Evolutionary conservation across 1,140 invertebrate genomes (phyloP).

Genomic region (Brachionus calyciflorus): DNA sequence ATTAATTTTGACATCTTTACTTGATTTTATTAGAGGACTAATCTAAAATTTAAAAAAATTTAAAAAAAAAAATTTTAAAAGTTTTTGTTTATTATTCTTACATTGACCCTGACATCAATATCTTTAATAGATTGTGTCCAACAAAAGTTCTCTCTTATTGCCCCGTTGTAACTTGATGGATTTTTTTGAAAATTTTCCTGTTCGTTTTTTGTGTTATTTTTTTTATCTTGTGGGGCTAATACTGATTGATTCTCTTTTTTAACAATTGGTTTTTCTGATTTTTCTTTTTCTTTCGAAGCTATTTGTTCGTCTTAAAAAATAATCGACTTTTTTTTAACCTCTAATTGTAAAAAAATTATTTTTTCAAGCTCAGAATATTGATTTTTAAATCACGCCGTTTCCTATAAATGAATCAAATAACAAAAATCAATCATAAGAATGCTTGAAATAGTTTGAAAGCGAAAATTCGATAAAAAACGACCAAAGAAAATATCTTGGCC

Average conservation of each 20-base stretch:
- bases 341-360: too few relatives aligned
- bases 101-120: conserved; percentile 69
- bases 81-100: conserved; percentile 48
- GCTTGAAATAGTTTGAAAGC: too few relatives aligned
- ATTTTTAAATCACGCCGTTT: too few relatives aligned
- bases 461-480: too few relatives aligned
- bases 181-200: conserved; percentile 54
- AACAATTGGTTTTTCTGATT: background rate
- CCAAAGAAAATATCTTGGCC: too few relatives aligned
- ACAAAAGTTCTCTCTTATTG: conserved; percentile 69
- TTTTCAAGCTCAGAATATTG: too few relatives aligned
- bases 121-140: conserved; percentile 80
- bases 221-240: conserved; percentile 39
- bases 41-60: conserved; percentile 56
- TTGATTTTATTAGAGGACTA: conserved; percentile 65
- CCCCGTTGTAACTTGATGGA: conserved; percentile 75
- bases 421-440: too few relatives aligned
- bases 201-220: conserved; percentile 43
- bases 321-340: background rate
- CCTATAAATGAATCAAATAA: too few relatives aligned
- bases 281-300: background rate
- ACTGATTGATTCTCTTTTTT: conserved; percentile 19
- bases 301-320: background rate
- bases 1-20: conserved; percentile 68
- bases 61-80: background rate